Evolutionary conservation across 2,888 invertebrate genomes (phyloP), one percentile per base, ranked within the genome.

Genomic region (Pseudeuparius sepicola): DNA sequence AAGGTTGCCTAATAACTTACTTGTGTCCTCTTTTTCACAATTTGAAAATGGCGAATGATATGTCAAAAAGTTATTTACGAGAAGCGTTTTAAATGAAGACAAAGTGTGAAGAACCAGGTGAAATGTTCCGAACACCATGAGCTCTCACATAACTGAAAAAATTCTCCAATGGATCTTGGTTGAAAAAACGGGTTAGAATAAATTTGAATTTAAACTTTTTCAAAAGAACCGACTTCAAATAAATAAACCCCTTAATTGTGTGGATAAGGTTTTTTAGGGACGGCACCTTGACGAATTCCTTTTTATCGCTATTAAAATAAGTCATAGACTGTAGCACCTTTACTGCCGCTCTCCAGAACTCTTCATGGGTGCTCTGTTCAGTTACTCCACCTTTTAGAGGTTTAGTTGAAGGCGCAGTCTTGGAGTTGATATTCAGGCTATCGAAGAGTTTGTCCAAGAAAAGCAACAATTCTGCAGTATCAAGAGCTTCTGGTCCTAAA

Each of bases 161-260:
- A 24, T 40, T 43, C 31, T 43, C 43, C 16, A 46, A 25, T 6
- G 39, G 24, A 27, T 44, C 46, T 18, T 47, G 47, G 16, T 47
- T 41, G 1, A 47, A 25, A 18, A 23, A 16, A 27, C 44, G 18
- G 9, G 40, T 26, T 10, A 35, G 25, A 17, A 37, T 3, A 24
- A 34, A 30, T 4, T 18, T 30, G 10, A 35, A 15, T 15, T 35
- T 20, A 32, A 18, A 11, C 25, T 28, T 29, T 2, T 16, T 20
- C 6, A 35, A 24, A 11, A 35, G 7, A 14, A 23, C 23, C 12
- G n/a, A 3, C 24, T 27, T 36, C 20, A 42, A 24, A 31, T 36
- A 33, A 5, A 40, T 29, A 17, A 43, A 36, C 4, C 41, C 38
- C 23, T 32, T 20, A n/a, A 45, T 4, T 11, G 45, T 45, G 10